A percentile compares a stretch with the other conserved stretches of the same genome.
These are phyloP conservation scores for Scomber colias DNA, from an alignment of 2,113 vertebrate genomes.

Conservation along the genomic window DNA sequence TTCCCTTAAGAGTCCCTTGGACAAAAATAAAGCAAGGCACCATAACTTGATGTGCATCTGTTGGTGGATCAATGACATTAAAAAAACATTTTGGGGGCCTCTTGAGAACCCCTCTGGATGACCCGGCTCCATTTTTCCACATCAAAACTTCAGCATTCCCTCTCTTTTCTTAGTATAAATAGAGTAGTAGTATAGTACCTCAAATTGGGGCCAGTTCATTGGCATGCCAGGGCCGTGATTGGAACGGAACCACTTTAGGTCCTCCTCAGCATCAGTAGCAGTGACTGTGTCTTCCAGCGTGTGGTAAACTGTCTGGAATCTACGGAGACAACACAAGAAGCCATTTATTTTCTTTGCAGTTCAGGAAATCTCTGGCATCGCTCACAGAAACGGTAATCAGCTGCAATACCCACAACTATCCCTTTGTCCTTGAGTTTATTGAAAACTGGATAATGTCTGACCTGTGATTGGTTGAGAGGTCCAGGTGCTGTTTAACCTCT, in stretches of 20 bases:
- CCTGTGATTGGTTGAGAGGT: conserved; percentile 93
- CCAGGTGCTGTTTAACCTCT: conserved; percentile 94
- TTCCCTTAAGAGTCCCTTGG: background rate
- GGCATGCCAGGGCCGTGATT: conserved; percentile 96
- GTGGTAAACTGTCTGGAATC: conserved; percentile 92
- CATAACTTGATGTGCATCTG: background rate
- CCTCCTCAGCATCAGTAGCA: conserved; percentile 90
- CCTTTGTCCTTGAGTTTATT: no score
- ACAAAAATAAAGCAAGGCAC: background rate
- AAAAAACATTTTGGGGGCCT: background rate
- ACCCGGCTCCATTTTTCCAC: background rate
- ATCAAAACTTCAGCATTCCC: background rate
- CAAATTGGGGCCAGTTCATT: conserved; percentile 99
- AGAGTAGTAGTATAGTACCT: conserved; percentile 83
- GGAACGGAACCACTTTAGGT: conserved; percentile 94
- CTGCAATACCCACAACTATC: no score
- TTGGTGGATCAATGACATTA: background rate
- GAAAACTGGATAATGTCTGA: conserved; percentile 1
- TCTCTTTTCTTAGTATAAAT: background rate
- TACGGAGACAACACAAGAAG: conserved; percentile 57
- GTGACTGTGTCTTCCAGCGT: conserved; percentile 93
- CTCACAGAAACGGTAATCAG: no score
- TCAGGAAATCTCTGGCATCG: background rate
- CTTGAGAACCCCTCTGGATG: background rate
- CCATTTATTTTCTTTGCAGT: background rate